Evolutionary conservation across 2,113 vertebrate genomes (phyloP).

Genomic region (Sterna hirundo): DNA sequence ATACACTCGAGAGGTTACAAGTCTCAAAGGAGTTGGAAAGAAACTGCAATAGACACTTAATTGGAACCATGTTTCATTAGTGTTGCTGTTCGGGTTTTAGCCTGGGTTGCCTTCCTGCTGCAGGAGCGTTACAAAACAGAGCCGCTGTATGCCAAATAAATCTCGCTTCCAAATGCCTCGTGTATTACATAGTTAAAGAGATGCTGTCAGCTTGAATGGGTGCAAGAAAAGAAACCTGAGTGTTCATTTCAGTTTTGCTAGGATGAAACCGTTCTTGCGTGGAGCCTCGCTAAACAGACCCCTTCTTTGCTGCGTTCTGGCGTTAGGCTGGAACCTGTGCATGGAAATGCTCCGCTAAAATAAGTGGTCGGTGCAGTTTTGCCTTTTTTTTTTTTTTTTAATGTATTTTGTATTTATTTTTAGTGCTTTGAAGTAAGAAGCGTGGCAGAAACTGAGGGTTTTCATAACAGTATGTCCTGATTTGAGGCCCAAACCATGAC

Average conservation of each 20-base stretch:
- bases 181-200: background rate
- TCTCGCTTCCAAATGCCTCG: background rate
- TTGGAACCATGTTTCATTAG: constrained; percentile 35
- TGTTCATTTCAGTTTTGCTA: background rate
- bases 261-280: background rate
- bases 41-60: constrained; percentile 11
- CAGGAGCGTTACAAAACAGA: background rate
- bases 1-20: constrained; percentile 20
- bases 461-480: background rate
- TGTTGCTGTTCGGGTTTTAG: background rate
- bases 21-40: background rate
- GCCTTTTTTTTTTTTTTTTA: background rate
- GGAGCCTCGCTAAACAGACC: background rate
- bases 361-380: rapidly evolving
- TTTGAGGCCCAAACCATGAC: background rate
- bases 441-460: background rate
- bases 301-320: background rate
- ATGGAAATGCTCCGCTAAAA: background rate
- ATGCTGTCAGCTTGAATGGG: constrained; percentile 5
- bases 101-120: background rate
- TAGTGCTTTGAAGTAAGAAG: background rate
- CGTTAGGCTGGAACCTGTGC: background rate
- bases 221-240: background rate
- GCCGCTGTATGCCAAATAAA: background rate
- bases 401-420: background rate